A percentile compares a stretch with the other conserved stretches of the same genome.
Conservation (phyloP, 2,113 vertebrate species). For the Hypocryptadius cinnamomeus region DNA sequence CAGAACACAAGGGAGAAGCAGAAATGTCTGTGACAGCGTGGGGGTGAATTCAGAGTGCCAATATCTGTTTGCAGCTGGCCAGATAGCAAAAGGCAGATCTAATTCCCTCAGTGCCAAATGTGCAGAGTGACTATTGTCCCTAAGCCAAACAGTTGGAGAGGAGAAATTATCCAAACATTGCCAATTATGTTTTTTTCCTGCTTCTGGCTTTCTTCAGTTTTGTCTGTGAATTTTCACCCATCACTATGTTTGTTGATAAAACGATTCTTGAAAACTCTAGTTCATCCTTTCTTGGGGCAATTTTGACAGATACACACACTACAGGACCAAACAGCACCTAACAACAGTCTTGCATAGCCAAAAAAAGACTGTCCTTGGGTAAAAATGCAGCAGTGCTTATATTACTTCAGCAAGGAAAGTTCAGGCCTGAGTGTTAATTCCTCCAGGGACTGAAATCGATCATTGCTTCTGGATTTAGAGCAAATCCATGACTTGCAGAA, state of each 20-base stretch:
- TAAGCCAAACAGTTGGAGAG: background rate
- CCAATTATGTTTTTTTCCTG: background rate
- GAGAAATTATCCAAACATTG: background rate
- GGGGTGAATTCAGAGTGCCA: background rate
- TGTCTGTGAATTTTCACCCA: background rate
- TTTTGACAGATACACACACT: background rate
- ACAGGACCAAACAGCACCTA: background rate
- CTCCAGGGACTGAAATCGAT: background rate
- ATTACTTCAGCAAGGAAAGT: background rate
- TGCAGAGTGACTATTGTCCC: background rate
- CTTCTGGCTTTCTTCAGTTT: background rate
- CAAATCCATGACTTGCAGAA: background rate
- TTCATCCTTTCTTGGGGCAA: background rate
- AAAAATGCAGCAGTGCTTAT: background rate
- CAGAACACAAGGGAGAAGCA: background rate
- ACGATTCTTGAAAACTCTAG: background rate
- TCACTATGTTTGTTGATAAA: background rate
- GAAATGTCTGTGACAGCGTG: background rate
- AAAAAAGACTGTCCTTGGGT: background rate
- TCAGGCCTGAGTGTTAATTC: background rate
- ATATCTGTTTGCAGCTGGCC: background rate
- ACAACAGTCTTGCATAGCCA: background rate
- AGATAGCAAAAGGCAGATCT: constrained; percentile 17
- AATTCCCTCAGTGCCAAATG: background rate
- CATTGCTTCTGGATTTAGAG: background rate